phyloP scores from a whole-genome alignment of 2,797 vertebrate species.

The Nannoperca australis region DNA sequence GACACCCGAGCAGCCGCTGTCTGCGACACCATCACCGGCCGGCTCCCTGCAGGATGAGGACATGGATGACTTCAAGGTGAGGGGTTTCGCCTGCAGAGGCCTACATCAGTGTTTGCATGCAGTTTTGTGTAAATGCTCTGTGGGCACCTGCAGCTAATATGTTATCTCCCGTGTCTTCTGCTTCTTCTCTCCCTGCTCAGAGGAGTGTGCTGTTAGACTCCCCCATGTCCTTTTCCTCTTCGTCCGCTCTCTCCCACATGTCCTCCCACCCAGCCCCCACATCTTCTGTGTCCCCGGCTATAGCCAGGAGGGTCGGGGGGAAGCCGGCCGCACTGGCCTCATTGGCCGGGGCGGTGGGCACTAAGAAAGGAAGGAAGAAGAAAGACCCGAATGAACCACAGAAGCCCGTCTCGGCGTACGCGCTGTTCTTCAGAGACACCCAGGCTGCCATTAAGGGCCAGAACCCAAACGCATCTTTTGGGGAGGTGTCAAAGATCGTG shows the following conservation, averaged over 20 bases:
- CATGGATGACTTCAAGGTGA: conserved; percentile 92
- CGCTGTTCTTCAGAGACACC: conserved; percentile 94
- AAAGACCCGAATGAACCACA: conserved; percentile 96
- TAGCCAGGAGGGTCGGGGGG: conserved; percentile 66
- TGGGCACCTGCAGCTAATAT: conserved; percentile 26
- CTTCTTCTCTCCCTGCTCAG: conserved; percentile 49
- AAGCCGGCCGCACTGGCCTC: conserved; percentile 65
- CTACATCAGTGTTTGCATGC: not conserved
- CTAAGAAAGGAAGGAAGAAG: conserved; percentile 88
- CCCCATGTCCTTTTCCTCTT: conserved; percentile 80
- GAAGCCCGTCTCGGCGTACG: conserved; percentile 94
- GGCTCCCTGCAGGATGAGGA: conserved; percentile 92
- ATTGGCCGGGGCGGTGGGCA: not conserved
- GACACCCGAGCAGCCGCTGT: conserved; percentile 87
- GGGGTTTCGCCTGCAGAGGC: not conserved
- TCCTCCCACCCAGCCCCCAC: conserved; percentile 56
- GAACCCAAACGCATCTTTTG: conserved; percentile 94
- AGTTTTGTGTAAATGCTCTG: not conserved
- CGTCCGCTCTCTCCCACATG: conserved; percentile 73
- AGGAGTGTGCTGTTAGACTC: conserved; percentile 85
- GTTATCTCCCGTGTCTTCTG: not conserved
- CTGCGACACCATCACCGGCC: conserved; percentile 89
- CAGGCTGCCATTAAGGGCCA: conserved; percentile 96
- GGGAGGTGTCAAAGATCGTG: conserved; percentile 95
- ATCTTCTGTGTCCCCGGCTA: conserved; percentile 46